Evolutionary conservation across 2,888 invertebrate species (phyloP), one percentile per base, ranked within the genome.

Genomic region (Oscheius sp.): DNA sequence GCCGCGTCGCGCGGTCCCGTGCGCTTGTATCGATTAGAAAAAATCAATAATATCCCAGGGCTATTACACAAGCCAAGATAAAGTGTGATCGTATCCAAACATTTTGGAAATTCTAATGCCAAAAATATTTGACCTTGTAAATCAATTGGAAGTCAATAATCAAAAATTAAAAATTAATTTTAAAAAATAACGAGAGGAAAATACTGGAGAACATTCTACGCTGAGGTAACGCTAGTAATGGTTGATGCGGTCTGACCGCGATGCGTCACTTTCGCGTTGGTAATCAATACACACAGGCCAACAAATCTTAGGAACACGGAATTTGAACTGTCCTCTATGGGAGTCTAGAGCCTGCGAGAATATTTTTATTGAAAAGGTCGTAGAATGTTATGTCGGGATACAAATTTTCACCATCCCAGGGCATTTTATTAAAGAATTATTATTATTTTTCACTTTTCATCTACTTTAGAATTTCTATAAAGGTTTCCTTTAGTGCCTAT

Each of bases 261-360:
- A 35, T 29, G 66, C 66, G 49, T 63, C 63, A 43, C 63, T 18
- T 46, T 13, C 49, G 66, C 52, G 66, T 29, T 49, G 66, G 52
- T 29, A 52, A 52, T 52, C 66, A 21, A 66, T 66, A 63, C 41
- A 63, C 63, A 63, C 63, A 63, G 23, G 46, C 52, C 7, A 66
- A 12, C 7, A 29, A 52, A 66, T 52, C 52, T 49, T 25, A 52
- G 49, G 49, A 66, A 66, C 21, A 27, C 52, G 25, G 1, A 52
- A 52, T 18, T n/a, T 3, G 23, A 18, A 49, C n/a, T 35, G n/a
- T 66, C 35, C 27, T 5, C 1, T 43, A 41, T 6, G 12, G 61
- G 18, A 1, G 7, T 9, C 18, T n/a, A 7, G 18, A 43, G 18
- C 0, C n/a, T 1, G 12, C 18, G 45, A 2, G 21, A 61, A 41